phyloP scores from a whole-genome alignment of 2,888 invertebrate genomes.

The Julus scanicus region DNA sequence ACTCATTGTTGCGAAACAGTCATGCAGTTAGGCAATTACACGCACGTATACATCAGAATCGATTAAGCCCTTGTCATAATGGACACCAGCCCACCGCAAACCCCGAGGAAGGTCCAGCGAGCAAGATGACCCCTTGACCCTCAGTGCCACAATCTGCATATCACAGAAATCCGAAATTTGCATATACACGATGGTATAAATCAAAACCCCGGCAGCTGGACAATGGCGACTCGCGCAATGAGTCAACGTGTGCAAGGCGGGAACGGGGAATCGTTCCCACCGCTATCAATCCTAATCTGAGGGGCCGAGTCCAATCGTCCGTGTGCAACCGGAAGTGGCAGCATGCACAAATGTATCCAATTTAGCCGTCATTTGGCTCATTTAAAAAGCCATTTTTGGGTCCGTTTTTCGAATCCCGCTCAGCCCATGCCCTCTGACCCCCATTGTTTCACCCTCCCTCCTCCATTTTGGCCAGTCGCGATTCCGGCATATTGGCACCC shows the following conservation, averaged over 20 bases:
- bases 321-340: background rate
- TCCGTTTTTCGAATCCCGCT: background rate
- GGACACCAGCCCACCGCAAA: background rate
- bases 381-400: conserved; percentile 14
- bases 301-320: background rate
- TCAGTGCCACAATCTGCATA: background rate
- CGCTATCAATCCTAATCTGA: background rate
- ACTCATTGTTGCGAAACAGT: background rate
- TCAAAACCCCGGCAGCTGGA: conserved; percentile 10
- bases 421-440: conserved; percentile 37
- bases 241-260: background rate
- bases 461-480: background rate
- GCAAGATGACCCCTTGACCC: background rate
- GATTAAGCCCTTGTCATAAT: background rate
- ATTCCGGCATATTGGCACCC: background rate
- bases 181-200: background rate
- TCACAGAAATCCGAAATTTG: background rate
- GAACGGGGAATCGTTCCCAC: background rate
- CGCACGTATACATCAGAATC: background rate
- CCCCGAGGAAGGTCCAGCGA: background rate
- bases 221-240: background rate
- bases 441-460: background rate
- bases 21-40: background rate
- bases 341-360: background rate
- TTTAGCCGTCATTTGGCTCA: conserved; percentile 25